phyloP scores from a whole-genome alignment of 2,888 invertebrate genomes.

The Graphium colonna region DNA sequence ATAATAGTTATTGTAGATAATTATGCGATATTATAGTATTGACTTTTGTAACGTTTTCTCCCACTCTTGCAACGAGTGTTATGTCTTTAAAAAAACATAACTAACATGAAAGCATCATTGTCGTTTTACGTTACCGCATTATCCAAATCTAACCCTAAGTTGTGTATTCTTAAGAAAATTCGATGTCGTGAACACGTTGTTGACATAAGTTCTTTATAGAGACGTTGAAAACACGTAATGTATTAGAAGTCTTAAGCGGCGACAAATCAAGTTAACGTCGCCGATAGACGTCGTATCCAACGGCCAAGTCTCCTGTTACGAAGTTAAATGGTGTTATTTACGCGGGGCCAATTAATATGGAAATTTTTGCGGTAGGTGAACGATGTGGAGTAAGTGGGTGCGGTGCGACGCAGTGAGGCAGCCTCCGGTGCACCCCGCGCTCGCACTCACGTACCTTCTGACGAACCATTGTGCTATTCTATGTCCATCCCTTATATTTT shows the following conservation, averaged over 20 bases:
- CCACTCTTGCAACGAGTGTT: not conserved
- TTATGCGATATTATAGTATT: conserved; percentile 11
- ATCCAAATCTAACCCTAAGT: conserved; percentile 1
- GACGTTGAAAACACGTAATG: conserved; percentile 47
- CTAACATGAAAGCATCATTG: conserved; percentile 2
- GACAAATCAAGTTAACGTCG: conserved; percentile 67
- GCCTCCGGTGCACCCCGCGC: conserved; percentile 62
- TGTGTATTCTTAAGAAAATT: conserved; percentile 38
- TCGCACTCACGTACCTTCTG: conserved; percentile 59
- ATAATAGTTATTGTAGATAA: conserved; percentile 2
- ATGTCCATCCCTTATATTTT: conserved; percentile 24
- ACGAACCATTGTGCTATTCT: conserved; percentile 25
- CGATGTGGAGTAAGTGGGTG: conserved; percentile 72
- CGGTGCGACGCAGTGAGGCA: conserved; percentile 49
- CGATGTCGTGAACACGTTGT: conserved; percentile 9
- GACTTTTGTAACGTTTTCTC: conserved; percentile 1
- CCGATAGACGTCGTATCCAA: conserved; percentile 59
- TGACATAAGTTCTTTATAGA: conserved; percentile 38
- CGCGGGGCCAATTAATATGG: conserved; percentile 76
- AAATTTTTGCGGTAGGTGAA: conserved; percentile 76
- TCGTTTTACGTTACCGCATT: conserved; percentile 2
- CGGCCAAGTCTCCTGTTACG: conserved; percentile 56
- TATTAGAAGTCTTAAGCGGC: conserved; percentile 39
- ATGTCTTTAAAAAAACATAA: conserved; percentile 3
- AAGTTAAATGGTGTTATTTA: conserved; percentile 53